These are phyloP conservation scores for Engraulis encrasicolus DNA, from an alignment of 2,113 vertebrate species.

Conservation along the genomic window DNA sequence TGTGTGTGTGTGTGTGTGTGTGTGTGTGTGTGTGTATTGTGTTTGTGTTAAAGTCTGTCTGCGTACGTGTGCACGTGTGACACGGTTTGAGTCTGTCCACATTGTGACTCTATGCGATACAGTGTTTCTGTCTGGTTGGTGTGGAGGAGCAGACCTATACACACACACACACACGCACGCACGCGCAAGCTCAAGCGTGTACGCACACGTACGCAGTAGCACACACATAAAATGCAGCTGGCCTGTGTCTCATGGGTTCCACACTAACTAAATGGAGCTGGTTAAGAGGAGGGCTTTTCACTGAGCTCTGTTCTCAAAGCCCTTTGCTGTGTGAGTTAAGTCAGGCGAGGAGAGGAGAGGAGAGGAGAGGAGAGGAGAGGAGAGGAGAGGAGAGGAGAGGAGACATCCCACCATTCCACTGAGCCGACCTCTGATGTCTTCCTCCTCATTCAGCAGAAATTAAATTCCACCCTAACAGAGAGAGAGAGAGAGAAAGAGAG, in stretches of 20 bases:
- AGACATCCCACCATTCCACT: not conserved
- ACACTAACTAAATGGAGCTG: not conserved
- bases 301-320: not conserved
- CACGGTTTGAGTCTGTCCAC: too few species aligned
- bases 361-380: not conserved
- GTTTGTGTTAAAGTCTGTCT: too few species aligned
- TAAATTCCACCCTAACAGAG: not conserved
- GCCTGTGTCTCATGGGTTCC: not conserved
- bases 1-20: not conserved
- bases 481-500: too few species aligned
- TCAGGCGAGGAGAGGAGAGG: not conserved
- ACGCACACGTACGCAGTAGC: too few species aligned
- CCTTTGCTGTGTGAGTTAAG: not conserved
- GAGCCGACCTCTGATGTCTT: not conserved
- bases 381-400: not conserved
- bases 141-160: not conserved
- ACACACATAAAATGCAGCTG: too few species aligned
- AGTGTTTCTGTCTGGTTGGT: not conserved
- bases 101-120: not conserved
- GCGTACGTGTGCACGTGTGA: too few species aligned
- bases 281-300: not conserved
- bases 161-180: too few species aligned
- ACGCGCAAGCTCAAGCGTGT: too few species aligned
- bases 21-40: too few species aligned
- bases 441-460: not conserved